A percentile compares a stretch with the other conserved stretches of the same genome.
These are phyloP conservation scores for Eulithis prunata DNA, from an alignment of 2,888 invertebrate species.

Conservation along the genomic window DNA sequence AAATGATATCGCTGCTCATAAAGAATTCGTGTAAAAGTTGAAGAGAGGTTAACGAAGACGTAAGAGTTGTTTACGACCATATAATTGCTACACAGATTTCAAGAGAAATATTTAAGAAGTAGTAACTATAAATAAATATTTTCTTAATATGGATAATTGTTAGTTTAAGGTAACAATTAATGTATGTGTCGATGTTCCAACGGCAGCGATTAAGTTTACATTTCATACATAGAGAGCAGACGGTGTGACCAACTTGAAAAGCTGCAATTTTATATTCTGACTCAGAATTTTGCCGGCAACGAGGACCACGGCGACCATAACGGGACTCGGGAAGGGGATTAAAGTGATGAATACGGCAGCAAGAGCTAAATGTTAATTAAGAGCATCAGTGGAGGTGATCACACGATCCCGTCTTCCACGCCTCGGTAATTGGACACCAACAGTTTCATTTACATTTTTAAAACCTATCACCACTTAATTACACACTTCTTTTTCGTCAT, in stretches of 20 bases:
- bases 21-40: constrained; percentile 4
- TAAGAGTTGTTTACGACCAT: constrained; percentile 30
- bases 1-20: not conserved
- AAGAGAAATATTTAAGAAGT: constrained; percentile 10
- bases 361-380: constrained; percentile 78
- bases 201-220: constrained; percentile 42
- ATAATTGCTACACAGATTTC: constrained; percentile 20
- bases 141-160: constrained; percentile 13
- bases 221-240: constrained; percentile 38
- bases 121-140: constrained; percentile 20
- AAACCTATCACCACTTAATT: constrained; percentile 59
- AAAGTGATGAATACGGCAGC: constrained; percentile 68
- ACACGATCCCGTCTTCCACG: constrained; percentile 48
- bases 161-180: constrained; percentile 29
- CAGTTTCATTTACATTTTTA: constrained; percentile 66
- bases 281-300: constrained; percentile 61
- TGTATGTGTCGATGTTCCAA: constrained; percentile 29
- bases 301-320: constrained; percentile 59
- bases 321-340: constrained; percentile 65
- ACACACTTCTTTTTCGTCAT: constrained; percentile 46
- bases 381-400: constrained; percentile 72
- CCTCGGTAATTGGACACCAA: constrained; percentile 66
- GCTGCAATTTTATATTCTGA: constrained; percentile 58
- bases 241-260: constrained; percentile 50
- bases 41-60: constrained; percentile 6